Percentiles rank a stretch among this genome's conserved stretches.
Conservation (phyloP, 2,797 vertebrate genomes). For the Halcyon badia region DNA sequence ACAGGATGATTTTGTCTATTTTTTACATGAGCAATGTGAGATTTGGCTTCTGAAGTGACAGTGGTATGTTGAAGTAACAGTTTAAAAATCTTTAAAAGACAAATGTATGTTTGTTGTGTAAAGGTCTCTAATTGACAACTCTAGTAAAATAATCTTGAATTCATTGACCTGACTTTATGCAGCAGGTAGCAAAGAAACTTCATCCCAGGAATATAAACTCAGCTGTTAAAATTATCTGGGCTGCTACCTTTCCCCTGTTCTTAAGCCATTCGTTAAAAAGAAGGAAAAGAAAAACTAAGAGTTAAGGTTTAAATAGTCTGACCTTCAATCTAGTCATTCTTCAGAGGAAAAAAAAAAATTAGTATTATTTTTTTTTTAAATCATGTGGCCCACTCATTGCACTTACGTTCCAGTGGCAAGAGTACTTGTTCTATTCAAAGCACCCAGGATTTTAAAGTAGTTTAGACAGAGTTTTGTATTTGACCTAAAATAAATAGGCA, state of each 20-base stretch:
- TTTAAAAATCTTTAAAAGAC: background rate
- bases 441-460: slow-evolving; percentile 15
- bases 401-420: background rate
- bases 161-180: background rate
- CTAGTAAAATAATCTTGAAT: background rate
- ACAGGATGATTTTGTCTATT: background rate
- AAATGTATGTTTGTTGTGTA: background rate
- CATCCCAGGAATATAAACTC: background rate
- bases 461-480: slow-evolving; percentile 29
- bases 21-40: background rate
- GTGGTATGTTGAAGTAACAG: background rate
- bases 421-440: slow-evolving; percentile 8
- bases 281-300: background rate
- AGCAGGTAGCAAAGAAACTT: background rate
- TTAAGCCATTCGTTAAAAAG: background rate
- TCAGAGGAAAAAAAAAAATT: background rate
- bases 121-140: background rate
- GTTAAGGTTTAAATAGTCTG: background rate
- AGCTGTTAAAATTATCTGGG: background rate
- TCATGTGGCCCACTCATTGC: background rate
- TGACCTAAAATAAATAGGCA: slow-evolving; percentile 39
- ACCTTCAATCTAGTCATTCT: background rate
- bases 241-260: background rate
- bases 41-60: background rate
- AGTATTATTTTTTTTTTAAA: background rate